phyloP scores from a whole-genome alignment of 2,797 vertebrate genomes.

The Anguilla obscura region DNA sequence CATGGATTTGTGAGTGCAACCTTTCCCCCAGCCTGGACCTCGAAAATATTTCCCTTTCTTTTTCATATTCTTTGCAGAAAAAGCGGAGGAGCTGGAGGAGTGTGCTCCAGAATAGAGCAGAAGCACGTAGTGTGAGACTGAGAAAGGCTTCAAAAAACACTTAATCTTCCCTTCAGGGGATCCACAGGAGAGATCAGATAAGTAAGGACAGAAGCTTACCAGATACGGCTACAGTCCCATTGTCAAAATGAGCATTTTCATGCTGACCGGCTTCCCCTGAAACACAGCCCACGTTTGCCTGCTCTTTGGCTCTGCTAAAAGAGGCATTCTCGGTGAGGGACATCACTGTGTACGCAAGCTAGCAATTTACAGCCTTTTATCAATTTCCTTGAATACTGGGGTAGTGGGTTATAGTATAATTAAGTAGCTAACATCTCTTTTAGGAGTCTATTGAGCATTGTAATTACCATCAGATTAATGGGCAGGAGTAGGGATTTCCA shows the following conservation, averaged over 20 bases:
- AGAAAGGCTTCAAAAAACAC: conserved; percentile 37
- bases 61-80: conserved; percentile 20
- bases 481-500: conserved; percentile 54
- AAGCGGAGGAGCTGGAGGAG: conserved; percentile 25
- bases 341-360: conserved; percentile 26
- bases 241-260: conserved; percentile 39
- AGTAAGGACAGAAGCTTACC: conserved; percentile 39
- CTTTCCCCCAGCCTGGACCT: not conserved
- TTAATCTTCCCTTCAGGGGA: conserved; percentile 35
- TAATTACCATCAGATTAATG: conserved; percentile 76
- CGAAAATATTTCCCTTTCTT: conserved; percentile 7
- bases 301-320: conserved; percentile 33
- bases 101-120: conserved; percentile 21
- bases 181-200: conserved; percentile 42
- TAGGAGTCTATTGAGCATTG: conserved; percentile 70
- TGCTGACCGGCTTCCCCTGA: conserved; percentile 36
- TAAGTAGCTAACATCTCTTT: conserved; percentile 68
- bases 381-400: conserved; percentile 52
- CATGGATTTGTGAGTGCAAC: not conserved
- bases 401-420: conserved; percentile 65
- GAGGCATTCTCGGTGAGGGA: conserved; percentile 8
- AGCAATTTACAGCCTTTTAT: conserved; percentile 55
- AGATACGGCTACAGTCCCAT: conserved; percentile 41
- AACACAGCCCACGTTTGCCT: conserved; percentile 32
- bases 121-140: conserved; percentile 22